A percentile compares a stretch with the other conserved stretches of the same genome.
Evolutionary conservation across 1,140 invertebrate genomes (phyloP).

Genomic region (Papilio glaucus): DNA sequence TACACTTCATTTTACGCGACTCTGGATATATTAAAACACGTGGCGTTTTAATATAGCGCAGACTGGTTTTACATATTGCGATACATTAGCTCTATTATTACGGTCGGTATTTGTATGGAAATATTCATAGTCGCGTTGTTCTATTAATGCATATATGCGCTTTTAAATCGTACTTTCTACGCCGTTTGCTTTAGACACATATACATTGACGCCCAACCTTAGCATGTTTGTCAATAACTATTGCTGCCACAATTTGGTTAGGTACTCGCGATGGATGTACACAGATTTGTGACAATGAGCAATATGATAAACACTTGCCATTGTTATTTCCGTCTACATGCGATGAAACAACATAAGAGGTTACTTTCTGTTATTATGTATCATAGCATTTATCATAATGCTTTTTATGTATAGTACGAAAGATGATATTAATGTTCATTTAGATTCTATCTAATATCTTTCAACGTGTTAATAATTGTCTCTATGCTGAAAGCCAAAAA

Average conservation of each 20-base stretch:
- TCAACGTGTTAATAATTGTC: no score
- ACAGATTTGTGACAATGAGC: no score
- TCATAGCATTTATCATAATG: no score
- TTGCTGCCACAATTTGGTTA: background rate
- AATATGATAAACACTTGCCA: no score
- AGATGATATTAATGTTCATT: no score
- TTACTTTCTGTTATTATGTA: no score
- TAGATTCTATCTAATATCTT: no score
- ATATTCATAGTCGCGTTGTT: conserved; percentile 14
- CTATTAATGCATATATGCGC: background rate
- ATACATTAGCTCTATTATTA: conserved; percentile 4
- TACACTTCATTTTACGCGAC: conserved; percentile 11
- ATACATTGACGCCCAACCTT: background rate
- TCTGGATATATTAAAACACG: conserved; percentile 11
- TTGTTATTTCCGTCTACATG: no score
- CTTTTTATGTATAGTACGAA: no score
- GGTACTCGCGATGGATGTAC: no score
- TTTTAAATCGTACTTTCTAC: background rate
- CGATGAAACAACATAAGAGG: no score
- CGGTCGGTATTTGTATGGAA: conserved; percentile 14
- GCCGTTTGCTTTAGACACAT: background rate
- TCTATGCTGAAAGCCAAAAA: no score
- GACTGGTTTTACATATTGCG: conserved; percentile 7
- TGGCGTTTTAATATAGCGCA: conserved; percentile 10
- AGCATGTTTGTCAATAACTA: background rate